Evolutionary conservation across 2,888 invertebrate genomes (phyloP), one percentile per base, ranked within the genome.

Genomic region (Gerosis bhagava): DNA sequence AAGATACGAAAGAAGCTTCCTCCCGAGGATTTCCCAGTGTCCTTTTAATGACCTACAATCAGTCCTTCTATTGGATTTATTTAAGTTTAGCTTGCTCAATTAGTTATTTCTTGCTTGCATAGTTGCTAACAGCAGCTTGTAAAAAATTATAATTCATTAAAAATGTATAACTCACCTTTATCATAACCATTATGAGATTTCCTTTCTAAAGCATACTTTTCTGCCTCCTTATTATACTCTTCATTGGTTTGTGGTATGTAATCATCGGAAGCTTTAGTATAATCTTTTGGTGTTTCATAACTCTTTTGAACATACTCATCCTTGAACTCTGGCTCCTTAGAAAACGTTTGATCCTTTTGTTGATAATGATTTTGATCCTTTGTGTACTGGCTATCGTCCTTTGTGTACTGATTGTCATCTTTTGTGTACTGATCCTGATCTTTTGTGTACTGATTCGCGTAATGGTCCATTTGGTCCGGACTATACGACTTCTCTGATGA

Each of bases 191-290:
- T 75, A 1, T 70, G 66, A 0, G 75, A 66, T 56, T 84, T 87
- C 8, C 86, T 53, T 41, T 77, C 86, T 3, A 86, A 28, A 0
- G 84, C 83, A 12, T 86, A 87, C 40, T 77, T 83, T 15, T 87
- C 87, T 0, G 84, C 88, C 50, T 83, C 88, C 3, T 81, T 84
- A 5, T 86, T 83, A 8, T 86, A 84, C 16, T 87, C 86, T 6
- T 86, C 88, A 28, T 84, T 84, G 0, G 84, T 83, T 7, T 81
- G 81, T 0, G 86, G 82, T 8, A 86, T 68, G 21, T 78, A 83
- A 19, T 86, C 84, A 0, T 82, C 81, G 0, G 59, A 59, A 1
- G 65, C 51, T 24, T 82, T 83, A 0, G 81, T 77, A 17, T 83
- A 87, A 8, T 84, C 83, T 47, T 83, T 82, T 0, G 73, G 66